phyloP scores from a whole-genome alignment of 2,113 vertebrate species.

The Zapornia atra region DNA sequence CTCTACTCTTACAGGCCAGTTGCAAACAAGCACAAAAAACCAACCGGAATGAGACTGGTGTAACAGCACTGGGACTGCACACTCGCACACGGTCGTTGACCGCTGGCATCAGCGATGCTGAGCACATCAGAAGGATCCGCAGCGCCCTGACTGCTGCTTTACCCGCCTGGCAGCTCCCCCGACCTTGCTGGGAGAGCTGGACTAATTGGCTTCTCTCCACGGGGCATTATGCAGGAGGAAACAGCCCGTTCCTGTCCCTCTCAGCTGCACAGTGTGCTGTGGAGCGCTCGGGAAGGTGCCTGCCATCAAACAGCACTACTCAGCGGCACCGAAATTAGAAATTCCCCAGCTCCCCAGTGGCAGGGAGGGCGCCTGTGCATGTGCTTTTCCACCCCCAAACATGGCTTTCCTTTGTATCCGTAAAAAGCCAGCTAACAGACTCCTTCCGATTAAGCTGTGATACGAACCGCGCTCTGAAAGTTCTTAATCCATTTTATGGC shows the following conservation, averaged over 20 bases:
- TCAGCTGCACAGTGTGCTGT: rapidly evolving
- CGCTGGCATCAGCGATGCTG: neutral
- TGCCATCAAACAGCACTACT: neutral
- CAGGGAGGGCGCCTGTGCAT: neutral
- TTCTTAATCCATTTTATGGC: constrained; percentile 47
- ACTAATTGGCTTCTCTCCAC: neutral
- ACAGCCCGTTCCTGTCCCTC: neutral
- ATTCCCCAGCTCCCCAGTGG: neutral
- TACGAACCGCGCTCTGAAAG: constrained; percentile 29
- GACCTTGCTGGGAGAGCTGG: neutral
- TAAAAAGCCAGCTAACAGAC: neutral
- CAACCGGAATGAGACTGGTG: neutral
- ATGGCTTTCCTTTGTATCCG: neutral
- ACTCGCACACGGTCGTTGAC: rapidly evolving
- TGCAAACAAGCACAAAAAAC: neutral
- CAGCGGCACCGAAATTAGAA: neutral
- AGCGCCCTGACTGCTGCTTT: neutral
- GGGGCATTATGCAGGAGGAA: neutral
- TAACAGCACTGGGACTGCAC: neutral
- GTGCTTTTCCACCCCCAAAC: constrained; percentile 1
- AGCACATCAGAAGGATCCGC: neutral
- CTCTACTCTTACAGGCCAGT: neutral
- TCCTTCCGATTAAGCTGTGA: constrained; percentile 44
- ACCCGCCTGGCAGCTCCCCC: neutral
- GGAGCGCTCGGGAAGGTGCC: neutral